Evolutionary conservation across 64 coral and sea anemone genomes (phyloP), one percentile per base, ranked within the genome.

Genomic region (Pachyseris speciosa): DNA sequence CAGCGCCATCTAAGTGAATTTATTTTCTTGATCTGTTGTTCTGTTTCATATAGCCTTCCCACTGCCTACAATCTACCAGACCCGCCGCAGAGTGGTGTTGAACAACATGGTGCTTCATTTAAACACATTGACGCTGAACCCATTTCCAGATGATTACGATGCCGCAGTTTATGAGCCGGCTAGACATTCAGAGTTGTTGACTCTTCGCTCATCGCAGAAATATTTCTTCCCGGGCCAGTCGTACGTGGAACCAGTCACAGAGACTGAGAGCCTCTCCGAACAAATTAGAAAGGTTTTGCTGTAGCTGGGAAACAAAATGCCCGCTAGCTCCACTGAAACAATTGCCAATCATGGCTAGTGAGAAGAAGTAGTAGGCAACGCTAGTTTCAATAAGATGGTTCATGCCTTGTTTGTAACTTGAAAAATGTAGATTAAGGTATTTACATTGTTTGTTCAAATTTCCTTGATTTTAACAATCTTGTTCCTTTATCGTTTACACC

Each of bases 21-120:
- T 40, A 2, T 32, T 34, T 74, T 49, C 26, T 69, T 64, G 11
- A 26, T 57, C 50, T 50, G 13, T 36, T 64, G 72, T 22, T 74
- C 13, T 53, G n/a, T n/a, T n/a, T n/a, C n/a, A n/a, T n/a, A 5
- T 27, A 98, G 96, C 83, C 7, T 87, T 91, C 24, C 81, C 73
- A 24, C 83, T 98, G 9, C 94, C 94, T 22, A 69, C 92, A 57
- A 94, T 98, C 1, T 88, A 98, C 52, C 92, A 92, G 37, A 80
- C 73, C 7, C 67, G 88, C 28, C 87, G 86, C 13, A 80, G 88
- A 9, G 48, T 98, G 5, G 73, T 89, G 50, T 50, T 98, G 2
- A 91, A 86, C 57, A 98, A 94, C 71, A 80, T 98, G 57, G 84
- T 93, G 19, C 92, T 98, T 38, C 96, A 94, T n/a, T 89, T 98